Evolutionary conservation across 2,113 vertebrate genomes (phyloP).

Genomic region (Calypte anna): DNA sequence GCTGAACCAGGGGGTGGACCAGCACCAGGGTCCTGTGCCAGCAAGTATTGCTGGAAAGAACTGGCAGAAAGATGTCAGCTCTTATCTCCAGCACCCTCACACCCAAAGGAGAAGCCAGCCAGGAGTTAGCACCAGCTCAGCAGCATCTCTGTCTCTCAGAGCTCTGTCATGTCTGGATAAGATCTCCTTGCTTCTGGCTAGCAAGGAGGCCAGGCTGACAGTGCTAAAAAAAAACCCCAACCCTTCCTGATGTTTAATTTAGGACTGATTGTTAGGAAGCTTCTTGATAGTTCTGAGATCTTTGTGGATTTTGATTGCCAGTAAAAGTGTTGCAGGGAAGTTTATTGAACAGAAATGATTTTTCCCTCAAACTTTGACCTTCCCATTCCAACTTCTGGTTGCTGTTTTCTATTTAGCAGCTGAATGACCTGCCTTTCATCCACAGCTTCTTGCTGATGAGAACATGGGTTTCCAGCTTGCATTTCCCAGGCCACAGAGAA

Average conservation of each 20-base stretch:
- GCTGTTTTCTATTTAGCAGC: background rate
- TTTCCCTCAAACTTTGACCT: background rate
- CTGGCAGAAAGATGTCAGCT: background rate
- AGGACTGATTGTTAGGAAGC: background rate
- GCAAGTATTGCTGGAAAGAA: background rate
- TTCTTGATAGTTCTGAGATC: background rate
- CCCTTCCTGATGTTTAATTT: background rate
- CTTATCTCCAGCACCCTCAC: background rate
- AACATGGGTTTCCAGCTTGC: background rate
- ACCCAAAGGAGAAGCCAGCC: background rate
- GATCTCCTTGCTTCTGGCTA: background rate
- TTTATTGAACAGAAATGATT: background rate
- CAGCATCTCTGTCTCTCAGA: background rate
- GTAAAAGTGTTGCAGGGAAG: background rate
- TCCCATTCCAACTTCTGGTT: background rate
- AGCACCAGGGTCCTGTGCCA: background rate
- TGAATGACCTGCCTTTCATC: background rate
- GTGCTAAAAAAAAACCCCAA: background rate
- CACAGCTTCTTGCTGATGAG: background rate
- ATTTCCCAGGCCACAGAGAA: background rate
- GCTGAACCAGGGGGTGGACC: background rate
- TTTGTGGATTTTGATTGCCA: background rate
- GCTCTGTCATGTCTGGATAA: fast-evolving
- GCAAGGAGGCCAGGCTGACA: background rate
- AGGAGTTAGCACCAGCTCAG: background rate